A percentile compares a stretch with the other conserved stretches of the same genome.
Evolutionary conservation across 2,797 vertebrate genomes (phyloP).

Genomic region (Rhinogobio ventralis): DNA sequence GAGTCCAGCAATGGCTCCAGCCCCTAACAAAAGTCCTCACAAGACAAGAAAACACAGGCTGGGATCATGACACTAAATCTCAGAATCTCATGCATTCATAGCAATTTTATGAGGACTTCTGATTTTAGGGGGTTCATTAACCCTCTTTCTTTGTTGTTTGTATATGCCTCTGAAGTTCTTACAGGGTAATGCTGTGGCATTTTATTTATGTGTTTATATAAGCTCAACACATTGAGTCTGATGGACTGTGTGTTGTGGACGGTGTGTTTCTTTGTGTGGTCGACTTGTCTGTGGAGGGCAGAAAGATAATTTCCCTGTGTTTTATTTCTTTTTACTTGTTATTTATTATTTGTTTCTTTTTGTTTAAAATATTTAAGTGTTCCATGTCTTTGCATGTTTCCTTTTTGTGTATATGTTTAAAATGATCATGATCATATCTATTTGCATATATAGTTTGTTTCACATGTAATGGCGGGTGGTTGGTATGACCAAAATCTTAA

Average conservation of each 20-base stretch:
- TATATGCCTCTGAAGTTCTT: neutral
- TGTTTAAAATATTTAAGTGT: neutral
- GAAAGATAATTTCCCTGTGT: conserved; percentile 28
- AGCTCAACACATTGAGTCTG: neutral
- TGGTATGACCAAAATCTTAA: neutral
- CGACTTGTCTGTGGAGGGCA: neutral
- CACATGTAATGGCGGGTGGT: neutral
- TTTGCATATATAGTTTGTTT: neutral
- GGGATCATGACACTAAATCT: too few species aligned
- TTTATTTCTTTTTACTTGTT: conserved; percentile 46
- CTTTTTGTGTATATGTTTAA: neutral
- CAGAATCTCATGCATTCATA: neutral
- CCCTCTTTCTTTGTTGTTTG: neutral
- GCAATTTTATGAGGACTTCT: neutral
- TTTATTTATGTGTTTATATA: neutral
- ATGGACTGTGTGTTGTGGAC: neutral
- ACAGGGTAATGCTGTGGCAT: neutral
- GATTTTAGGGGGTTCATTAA: neutral
- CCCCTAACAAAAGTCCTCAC: too few species aligned
- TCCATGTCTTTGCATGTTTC: conserved; percentile 7
- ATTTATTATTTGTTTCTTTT: conserved; percentile 21
- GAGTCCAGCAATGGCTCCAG: too few species aligned
- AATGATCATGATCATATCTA: neutral
- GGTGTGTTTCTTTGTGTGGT: neutral
- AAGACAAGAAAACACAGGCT: too few species aligned